Evolutionary conservation across 1,140 invertebrate species (phyloP).

Genomic region (Holcopasites calliopsidis): DNA sequence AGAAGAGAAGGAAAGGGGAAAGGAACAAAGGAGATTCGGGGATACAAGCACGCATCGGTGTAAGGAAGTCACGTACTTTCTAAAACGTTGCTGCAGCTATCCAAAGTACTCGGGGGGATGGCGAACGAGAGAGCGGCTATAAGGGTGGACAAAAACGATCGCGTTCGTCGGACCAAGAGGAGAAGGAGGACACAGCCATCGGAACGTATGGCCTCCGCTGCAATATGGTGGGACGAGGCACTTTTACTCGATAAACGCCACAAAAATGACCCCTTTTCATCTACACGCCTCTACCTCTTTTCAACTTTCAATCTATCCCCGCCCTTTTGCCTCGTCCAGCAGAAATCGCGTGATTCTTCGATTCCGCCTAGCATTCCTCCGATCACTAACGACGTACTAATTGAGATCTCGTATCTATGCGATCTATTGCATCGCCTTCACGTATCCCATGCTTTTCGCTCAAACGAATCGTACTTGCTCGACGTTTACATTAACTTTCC

Average conservation of each 20-base stretch:
- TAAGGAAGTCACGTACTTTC: constrained; percentile 59
- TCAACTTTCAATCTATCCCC: constrained; percentile 50
- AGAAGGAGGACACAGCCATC: constrained; percentile 35
- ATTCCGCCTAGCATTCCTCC: constrained; percentile 26
- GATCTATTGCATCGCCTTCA: neutral
- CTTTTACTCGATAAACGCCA: constrained; percentile 65
- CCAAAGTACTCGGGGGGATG: neutral
- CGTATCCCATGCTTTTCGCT: too few species aligned
- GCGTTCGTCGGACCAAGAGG: constrained; percentile 43
- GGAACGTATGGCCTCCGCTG: constrained; percentile 58
- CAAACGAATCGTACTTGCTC: neutral
- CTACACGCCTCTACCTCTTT: constrained; percentile 11
- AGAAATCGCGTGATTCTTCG: constrained; percentile 59
- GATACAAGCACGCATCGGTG: constrained; percentile 22
- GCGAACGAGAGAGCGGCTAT: constrained; percentile 25
- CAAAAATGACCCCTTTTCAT: constrained; percentile 66
- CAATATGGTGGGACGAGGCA: constrained; percentile 51
- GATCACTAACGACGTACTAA: constrained; percentile 56
- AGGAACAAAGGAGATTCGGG: neutral
- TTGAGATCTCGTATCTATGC: constrained; percentile 44
- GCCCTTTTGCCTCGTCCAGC: constrained; percentile 37
- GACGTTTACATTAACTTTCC: neutral
- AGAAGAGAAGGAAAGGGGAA: neutral
- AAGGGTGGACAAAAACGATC: constrained; percentile 39
- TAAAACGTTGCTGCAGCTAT: constrained; percentile 54